These are phyloP conservation scores for Brachymystax lenok DNA, from an alignment of 2,797 vertebrate species.

Conservation along the genomic window DNA sequence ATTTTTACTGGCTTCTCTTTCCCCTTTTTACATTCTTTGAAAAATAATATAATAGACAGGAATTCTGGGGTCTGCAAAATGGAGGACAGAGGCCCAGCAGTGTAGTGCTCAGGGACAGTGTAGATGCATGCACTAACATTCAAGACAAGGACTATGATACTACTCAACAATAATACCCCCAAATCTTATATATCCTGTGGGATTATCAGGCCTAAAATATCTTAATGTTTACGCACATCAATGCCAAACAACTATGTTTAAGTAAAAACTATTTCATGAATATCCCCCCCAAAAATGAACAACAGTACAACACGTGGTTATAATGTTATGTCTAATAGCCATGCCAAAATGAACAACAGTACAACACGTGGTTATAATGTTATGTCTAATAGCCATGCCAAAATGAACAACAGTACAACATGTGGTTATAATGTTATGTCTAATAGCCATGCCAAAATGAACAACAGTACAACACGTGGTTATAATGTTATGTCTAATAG, in stretches of 20 bases:
- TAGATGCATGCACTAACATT: background rate
- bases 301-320: constrained; percentile 39
- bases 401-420: too few species aligned
- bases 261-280: constrained; percentile 11
- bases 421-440: too few species aligned
- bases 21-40: constrained; percentile 3
- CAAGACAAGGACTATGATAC: constrained; percentile 1
- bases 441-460: too few species aligned
- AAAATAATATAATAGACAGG: constrained; percentile 13
- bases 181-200: constrained; percentile 25
- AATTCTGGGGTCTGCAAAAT: constrained; percentile 30
- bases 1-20: background rate
- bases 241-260: constrained; percentile 48
- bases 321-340: constrained; percentile 44
- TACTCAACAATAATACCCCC: constrained; percentile 39
- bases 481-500: too few species aligned
- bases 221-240: constrained; percentile 8
- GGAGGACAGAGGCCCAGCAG: constrained; percentile 14
- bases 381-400: too few species aligned
- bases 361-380: too few species aligned
- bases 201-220: constrained; percentile 32
- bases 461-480: too few species aligned
- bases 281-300: constrained; percentile 53
- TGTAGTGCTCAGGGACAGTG: constrained; percentile 24
- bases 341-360: constrained; percentile 45